Percentiles rank a stretch among this genome's conserved stretches.
Evolutionary conservation across 2,888 invertebrate genomes (phyloP).

Genomic region (Leistus spinibarbis): DNA sequence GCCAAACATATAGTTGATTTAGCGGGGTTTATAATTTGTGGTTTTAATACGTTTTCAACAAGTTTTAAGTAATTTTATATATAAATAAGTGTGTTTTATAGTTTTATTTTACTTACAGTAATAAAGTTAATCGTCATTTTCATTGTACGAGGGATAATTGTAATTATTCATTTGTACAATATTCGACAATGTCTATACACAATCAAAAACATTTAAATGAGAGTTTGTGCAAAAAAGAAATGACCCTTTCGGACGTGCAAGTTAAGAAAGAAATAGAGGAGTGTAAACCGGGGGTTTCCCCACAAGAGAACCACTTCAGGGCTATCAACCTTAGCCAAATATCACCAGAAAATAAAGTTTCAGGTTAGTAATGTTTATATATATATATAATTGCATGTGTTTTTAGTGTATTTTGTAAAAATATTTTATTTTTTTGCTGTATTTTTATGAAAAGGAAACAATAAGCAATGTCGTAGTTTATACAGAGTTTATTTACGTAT

Average conservation of each 20-base stretch:
- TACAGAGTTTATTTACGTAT: too few relatives aligned
- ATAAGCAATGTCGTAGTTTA: too few relatives aligned
- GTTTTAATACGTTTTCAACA: slow-evolving; percentile 4
- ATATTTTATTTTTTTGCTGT: too few relatives aligned
- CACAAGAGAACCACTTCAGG: slow-evolving; percentile 46
- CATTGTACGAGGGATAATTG: slow-evolving; percentile 75
- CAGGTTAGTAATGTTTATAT: slow-evolving; percentile 35
- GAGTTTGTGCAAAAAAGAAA: background rate
- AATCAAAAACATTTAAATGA: slow-evolving; percentile 65
- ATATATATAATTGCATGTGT: background rate
- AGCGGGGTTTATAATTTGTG: slow-evolving; percentile 56
- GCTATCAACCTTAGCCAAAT: slow-evolving; percentile 54
- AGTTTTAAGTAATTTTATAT: too few relatives aligned
- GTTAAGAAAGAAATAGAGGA: slow-evolving; percentile 32
- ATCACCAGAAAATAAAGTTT: slow-evolving; percentile 51
- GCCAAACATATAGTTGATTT: background rate
- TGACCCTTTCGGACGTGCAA: slow-evolving; percentile 13
- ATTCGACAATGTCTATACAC: slow-evolving; percentile 75
- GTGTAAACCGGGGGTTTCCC: slow-evolving; percentile 1
- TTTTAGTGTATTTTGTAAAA: background rate
- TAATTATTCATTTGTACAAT: slow-evolving; percentile 74
- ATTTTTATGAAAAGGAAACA: too few relatives aligned
- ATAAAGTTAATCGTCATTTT: slow-evolving; percentile 74
- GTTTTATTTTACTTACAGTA: slow-evolving; percentile 55
- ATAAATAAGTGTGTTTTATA: background rate